Evolutionary conservation across 2,888 invertebrate species (phyloP), one percentile per base, ranked within the genome.

Genomic region (Agrochola litura): DNA sequence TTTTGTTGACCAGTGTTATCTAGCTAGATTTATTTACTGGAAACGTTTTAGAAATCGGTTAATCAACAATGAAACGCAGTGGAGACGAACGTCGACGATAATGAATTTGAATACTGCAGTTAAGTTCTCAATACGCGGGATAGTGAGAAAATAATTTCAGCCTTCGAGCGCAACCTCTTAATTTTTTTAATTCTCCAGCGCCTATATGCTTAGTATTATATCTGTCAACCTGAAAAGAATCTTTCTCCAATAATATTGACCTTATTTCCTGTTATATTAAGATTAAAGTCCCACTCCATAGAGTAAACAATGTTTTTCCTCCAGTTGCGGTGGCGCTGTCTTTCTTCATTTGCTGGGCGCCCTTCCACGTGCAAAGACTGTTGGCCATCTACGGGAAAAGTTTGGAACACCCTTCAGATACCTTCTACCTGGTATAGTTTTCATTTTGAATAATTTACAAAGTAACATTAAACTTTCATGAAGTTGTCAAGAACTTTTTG

Each of bases 301-400:
- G 6, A 61, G 25, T 70, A 75, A 73, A 69, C 65, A 63, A 84
- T 83, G 81, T 69, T 89, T 80, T 80, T n/a, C n/a, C 66, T 64
- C 25, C 97, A 97, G 99, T 99, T 94, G 98, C 98, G 82, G 98
- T 99, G 83, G 98, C 98, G 86, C 98, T 98, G 91, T 98, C 98
- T 12, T 97, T 97, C 94, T 98, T 98, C 94, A 97, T 98, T 79
- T 99, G 99, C 94, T 98, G 98, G 98, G 98, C 98, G 9, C 99
- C 99, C 1, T 99, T 99, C 94, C 99, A 99, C 95, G 98, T 98
- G 19, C 99, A 99, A 94, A 97, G 99, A 72, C 97, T 99, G 60
- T 97, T 99, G 92, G 98, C 98, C 0, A 98, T 98, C 77, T 98
- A 98, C 90, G 98, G 96, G 67, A 96, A 96, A 89, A 94, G 93